These are phyloP conservation scores for Bombus difficillimus DNA, from an alignment of 1,140 invertebrate species.

Conservation along the genomic window DNA sequence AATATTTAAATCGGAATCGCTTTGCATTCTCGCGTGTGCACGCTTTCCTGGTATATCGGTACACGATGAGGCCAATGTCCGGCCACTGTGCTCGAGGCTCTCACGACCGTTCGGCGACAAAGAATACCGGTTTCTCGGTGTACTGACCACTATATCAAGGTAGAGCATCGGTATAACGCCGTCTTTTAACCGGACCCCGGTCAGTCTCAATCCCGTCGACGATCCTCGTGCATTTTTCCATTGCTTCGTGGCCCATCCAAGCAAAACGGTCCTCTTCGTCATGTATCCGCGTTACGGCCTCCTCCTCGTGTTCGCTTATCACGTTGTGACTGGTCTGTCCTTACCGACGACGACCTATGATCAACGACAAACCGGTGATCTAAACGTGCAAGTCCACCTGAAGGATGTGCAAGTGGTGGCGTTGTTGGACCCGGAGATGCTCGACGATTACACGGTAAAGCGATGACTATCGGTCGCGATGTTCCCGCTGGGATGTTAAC, in stretches of 20 bases:
- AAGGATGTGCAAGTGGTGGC: constrained; percentile 90
- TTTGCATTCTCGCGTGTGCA: neutral
- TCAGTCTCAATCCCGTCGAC: constrained; percentile 37
- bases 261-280: constrained; percentile 3
- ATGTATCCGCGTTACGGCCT: constrained; percentile 53
- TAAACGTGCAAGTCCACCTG: constrained; percentile 90
- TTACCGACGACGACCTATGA: constrained; percentile 82
- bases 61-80: constrained; percentile 68
- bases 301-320: constrained; percentile 45
- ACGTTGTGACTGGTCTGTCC: neutral
- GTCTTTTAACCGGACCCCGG: constrained; percentile 8
- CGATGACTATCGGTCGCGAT: neutral
- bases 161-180: constrained; percentile 21
- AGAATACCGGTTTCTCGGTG: constrained; percentile 62
- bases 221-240: constrained; percentile 57
- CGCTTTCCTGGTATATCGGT: constrained; percentile 22
- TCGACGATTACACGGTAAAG: constrained; percentile 83
- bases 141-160: constrained; percentile 47
- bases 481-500: neutral
- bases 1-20: constrained; percentile 32
- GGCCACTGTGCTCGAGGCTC: constrained; percentile 59
- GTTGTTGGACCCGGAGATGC: constrained; percentile 83
- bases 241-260: neutral
- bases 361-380: constrained; percentile 89
- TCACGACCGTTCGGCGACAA: constrained; percentile 45